A percentile compares a stretch with the other conserved stretches of the same genome.
phyloP scores from a whole-genome alignment of 2,888 invertebrate species.

The Parnassius orleans region DNA sequence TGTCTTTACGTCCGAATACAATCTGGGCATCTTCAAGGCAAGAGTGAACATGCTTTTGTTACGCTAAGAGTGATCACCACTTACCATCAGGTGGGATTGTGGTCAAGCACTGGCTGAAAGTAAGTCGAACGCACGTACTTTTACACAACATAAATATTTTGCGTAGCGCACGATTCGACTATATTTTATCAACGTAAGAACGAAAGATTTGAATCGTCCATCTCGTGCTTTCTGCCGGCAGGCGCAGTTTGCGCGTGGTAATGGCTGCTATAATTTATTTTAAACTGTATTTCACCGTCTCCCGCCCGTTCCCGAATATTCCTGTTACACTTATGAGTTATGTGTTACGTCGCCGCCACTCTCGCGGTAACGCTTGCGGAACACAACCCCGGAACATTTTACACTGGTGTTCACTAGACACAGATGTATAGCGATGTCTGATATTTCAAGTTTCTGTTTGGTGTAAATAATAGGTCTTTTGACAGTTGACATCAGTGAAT shows the following conservation, averaged over 20 bases:
- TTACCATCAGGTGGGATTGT: too few relatives aligned
- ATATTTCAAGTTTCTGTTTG: background rate
- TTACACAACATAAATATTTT: too few relatives aligned
- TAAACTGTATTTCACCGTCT: conserved; percentile 7
- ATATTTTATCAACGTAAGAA: background rate
- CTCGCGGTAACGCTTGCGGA: background rate
- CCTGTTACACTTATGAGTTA: conserved; percentile 15
- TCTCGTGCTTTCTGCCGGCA: conserved; percentile 4
- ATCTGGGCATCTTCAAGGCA: too few relatives aligned
- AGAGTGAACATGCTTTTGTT: too few relatives aligned
- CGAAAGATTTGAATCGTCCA: background rate
- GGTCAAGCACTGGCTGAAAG: too few relatives aligned
- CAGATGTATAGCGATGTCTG: background rate
- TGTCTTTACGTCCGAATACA: too few relatives aligned
- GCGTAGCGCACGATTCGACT: too few relatives aligned
- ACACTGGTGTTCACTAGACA: conserved; percentile 1
- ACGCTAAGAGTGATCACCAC: too few relatives aligned
- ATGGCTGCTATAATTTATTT: conserved; percentile 15
- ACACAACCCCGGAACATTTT: conserved; percentile 1
- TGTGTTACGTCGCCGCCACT: conserved; percentile 9
- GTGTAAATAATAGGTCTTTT: too few relatives aligned
- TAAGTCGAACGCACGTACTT: too few relatives aligned
- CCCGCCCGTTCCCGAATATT: conserved; percentile 5
- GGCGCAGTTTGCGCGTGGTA: conserved; percentile 7
- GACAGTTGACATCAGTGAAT: too few relatives aligned